phyloP scores from a whole-genome alignment of 2,888 invertebrate species.

The Belgica antarctica region DNA sequence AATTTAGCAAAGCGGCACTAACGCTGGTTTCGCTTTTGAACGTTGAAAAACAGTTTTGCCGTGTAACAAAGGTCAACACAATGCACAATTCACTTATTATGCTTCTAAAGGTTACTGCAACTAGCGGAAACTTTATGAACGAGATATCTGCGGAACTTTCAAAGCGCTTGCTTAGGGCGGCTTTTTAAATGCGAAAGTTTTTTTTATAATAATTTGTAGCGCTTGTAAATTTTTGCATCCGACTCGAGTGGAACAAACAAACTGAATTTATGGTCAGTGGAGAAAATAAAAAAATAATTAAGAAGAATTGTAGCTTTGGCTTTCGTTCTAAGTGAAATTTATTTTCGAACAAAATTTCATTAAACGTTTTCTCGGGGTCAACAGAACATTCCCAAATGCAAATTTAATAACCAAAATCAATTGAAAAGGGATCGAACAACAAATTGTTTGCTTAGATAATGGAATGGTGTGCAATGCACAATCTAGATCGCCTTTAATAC shows the following conservation, averaged over 20 bases:
- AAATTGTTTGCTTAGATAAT: too few species aligned
- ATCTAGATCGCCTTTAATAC: too few species aligned
- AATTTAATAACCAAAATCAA: too few species aligned
- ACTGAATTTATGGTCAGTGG: constrained; percentile 7
- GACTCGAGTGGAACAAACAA: not conserved
- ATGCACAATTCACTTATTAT: constrained; percentile 20
- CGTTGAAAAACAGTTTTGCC: constrained; percentile 6
- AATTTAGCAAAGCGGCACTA: too few species aligned
- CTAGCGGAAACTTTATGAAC: too few species aligned
- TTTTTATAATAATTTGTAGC: too few species aligned
- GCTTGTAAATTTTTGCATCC: not conserved
- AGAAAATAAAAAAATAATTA: too few species aligned
- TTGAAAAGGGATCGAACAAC: too few species aligned
- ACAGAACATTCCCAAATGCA: not conserved
- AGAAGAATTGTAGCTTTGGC: too few species aligned
- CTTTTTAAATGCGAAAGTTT: not conserved
- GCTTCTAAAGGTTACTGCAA: constrained; percentile 4
- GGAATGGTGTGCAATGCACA: too few species aligned
- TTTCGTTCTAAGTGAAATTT: not conserved
- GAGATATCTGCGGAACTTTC: too few species aligned
- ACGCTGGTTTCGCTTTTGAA: not conserved
- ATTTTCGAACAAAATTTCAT: not conserved
- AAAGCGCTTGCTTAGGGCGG: not conserved
- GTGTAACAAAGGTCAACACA: too few species aligned
- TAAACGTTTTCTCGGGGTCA: not conserved